Evolutionary conservation across 2,888 invertebrate genomes (phyloP), one percentile per base, ranked within the genome.

Genomic region (Agrilus mali): DNA sequence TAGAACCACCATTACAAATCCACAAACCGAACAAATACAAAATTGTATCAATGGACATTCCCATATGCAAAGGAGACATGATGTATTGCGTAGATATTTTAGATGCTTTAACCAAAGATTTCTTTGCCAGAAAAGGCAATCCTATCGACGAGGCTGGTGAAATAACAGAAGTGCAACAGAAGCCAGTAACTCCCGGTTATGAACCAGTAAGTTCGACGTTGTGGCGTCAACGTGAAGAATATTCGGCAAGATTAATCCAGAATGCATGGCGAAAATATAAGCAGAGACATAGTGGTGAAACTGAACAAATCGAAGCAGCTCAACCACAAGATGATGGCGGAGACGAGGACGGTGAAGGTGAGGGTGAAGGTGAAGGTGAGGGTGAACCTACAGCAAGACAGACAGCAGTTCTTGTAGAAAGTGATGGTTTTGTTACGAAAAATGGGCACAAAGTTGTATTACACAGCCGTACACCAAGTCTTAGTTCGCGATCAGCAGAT

Each of bases 21-120:
- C 93, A 93, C 70, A 94, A 94, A 69, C 96, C 96, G 56, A 96
- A 96, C 71, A 94, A 95, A 75, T 95, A 94, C 75, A 94, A 95
- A 78, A 89, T 97, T 66, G 92, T 96, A 65, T 90, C 92, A 60
- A 90, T 97, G 90, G 94, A 96, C 71, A 95, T 97, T 66, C 90
- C 96, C 54, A 96, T 97, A 67, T 97, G 95, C 74, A 90, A 93
- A 70, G 88, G 88, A 55, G 95, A 96, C 70, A 79, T 87, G 72
- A 92, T 95, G 82, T 94, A 90, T 75, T 97, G 96, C 72, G 93
- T 95, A 64, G 96, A 97, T 74, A 95, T 97, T 62, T 75, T 97
- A 64, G 96, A 97, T 72, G 95, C 95, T 52, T 78, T 97, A 58
- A 96, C 97, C 49, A 94, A 94, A 71, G 94, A 96, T 80, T 96